A percentile compares a stretch with the other conserved stretches of the same genome.
Conservation (phyloP, 2,888 invertebrate genomes). For the Seladonia tumulorum region DNA sequence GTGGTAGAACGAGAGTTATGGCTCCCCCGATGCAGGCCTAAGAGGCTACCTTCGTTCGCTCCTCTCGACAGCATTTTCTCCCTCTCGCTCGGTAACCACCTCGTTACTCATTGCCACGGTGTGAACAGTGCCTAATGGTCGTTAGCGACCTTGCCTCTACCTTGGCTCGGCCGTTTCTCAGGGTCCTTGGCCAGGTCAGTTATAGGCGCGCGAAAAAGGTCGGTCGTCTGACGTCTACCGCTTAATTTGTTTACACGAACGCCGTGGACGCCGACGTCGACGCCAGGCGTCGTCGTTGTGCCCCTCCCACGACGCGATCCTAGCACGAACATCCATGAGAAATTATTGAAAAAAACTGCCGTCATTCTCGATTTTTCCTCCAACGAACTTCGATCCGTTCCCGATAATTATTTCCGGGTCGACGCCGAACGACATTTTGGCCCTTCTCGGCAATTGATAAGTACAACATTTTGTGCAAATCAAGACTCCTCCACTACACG, state of each 20-base stretch:
- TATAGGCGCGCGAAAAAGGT: conserved; percentile 67
- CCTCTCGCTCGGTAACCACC: background rate
- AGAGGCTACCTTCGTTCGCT: background rate
- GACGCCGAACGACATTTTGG: background rate
- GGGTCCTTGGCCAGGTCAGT: conserved; percentile 74
- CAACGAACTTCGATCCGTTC: background rate
- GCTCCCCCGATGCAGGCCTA: too few relatives aligned
- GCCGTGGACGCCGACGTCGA: background rate
- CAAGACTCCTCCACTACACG: too few relatives aligned
- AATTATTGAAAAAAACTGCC: background rate
- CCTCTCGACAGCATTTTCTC: background rate
- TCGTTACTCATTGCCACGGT: conserved; percentile 55
- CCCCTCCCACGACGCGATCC: background rate
- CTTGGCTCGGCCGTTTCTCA: conserved; percentile 74
- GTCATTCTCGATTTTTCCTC: background rate
- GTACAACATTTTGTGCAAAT: too few relatives aligned
- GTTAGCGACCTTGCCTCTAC: conserved; percentile 72
- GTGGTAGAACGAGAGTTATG: too few relatives aligned
- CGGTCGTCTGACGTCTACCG: conserved; percentile 58
- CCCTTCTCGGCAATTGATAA: too few relatives aligned
- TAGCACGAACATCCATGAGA: background rate
- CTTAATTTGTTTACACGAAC: conserved; percentile 67
- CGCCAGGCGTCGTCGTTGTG: background rate
- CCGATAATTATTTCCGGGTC: background rate
- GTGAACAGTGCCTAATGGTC: conserved; percentile 61